These are phyloP conservation scores for Gila orcuttii DNA, from an alignment of 2,113 vertebrate species.

Conservation along the genomic window DNA sequence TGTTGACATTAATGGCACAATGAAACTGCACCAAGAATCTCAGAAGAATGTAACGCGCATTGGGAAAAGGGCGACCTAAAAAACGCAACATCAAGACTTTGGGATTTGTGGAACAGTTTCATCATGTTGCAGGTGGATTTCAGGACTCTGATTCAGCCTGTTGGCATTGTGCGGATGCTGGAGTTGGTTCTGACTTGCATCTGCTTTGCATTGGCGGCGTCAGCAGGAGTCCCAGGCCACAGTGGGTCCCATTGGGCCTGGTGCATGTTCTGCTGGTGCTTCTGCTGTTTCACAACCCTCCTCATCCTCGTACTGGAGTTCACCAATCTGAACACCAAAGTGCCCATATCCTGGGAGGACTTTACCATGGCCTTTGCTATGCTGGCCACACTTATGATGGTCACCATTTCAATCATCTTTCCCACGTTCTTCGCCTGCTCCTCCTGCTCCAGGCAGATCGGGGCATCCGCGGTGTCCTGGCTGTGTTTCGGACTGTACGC, in stretches of 20 bases:
- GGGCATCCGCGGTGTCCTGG: constrained; percentile 77
- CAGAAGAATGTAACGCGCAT: background rate
- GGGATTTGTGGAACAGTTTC: background rate
- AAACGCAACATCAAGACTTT: background rate
- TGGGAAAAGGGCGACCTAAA: background rate
- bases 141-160: constrained; percentile 69
- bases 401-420: constrained; percentile 81
- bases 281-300: constrained; percentile 80
- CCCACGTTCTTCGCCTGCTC: constrained; percentile 69
- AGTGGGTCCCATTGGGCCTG: constrained; percentile 73
- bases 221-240: fast-evolving
- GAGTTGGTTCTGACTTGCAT: constrained; percentile 76
- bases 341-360: constrained; percentile 86
- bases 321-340: constrained; percentile 64
- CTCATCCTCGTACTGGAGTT: constrained; percentile 83
- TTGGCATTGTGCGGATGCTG: constrained; percentile 77
- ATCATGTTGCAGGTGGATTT: constrained; percentile 61
- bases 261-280: constrained; percentile 90
- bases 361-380: constrained; percentile 85
- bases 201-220: constrained; percentile 79
- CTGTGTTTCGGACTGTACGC: constrained; percentile 77
- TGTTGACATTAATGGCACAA: background rate
- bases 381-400: constrained; percentile 80
- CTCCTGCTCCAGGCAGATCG: constrained; percentile 60
- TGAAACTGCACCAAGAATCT: background rate